Evolutionary conservation across 2,888 invertebrate species (phyloP).

Genomic region (Dryocosmus kuriphilus): DNA sequence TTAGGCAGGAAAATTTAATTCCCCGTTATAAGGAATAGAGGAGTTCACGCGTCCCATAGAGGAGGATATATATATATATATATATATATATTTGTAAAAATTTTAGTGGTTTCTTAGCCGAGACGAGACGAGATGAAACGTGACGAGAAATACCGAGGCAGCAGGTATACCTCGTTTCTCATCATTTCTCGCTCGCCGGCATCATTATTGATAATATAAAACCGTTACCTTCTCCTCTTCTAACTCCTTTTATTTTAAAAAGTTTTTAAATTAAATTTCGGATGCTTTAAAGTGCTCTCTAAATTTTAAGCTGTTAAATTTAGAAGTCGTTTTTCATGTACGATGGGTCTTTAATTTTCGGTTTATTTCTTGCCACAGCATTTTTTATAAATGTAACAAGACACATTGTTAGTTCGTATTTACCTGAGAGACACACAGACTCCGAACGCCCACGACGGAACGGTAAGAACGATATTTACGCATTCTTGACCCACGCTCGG

Average conservation of each 20-base stretch:
- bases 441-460: slow-evolving; percentile 60
- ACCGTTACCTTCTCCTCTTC: no score
- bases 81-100: no score
- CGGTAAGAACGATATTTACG: slow-evolving; percentile 72
- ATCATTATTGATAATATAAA: no score
- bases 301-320: background rate
- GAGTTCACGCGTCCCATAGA: no score
- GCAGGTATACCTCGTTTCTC: no score
- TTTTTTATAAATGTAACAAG: background rate
- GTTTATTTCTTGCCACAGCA: background rate
- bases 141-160: no score
- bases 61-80: no score
- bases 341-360: background rate
- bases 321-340: background rate
- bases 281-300: background rate
- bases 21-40: no score
- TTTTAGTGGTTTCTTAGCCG: no score
- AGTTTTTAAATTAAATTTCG: background rate
- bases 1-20: no score
- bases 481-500: slow-evolving; percentile 73
- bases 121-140: no score
- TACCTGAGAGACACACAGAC: slow-evolving; percentile 11
- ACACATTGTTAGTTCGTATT: background rate
- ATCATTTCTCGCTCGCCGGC: no score
- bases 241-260: background rate